Percentiles rank a stretch among this genome's conserved stretches.
phyloP scores from a whole-genome alignment of 2,113 vertebrate species.

The Blennius ocellaris region DNA sequence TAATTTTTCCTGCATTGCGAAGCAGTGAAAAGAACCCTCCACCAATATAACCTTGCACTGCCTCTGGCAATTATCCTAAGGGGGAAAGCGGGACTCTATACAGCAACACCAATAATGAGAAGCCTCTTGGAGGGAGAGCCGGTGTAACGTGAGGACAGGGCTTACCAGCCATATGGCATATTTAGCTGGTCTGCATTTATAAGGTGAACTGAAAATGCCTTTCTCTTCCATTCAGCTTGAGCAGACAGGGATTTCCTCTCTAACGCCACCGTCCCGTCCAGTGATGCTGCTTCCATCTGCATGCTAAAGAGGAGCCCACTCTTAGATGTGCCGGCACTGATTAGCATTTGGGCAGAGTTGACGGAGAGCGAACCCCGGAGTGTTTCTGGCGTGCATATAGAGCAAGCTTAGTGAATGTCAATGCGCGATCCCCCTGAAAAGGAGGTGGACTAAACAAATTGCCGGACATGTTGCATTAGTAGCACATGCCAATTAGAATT shows the following conservation, averaged over 20 bases:
- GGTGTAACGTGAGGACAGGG: constrained; percentile 33
- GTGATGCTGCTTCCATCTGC: constrained; percentile 60
- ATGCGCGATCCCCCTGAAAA: constrained; percentile 58
- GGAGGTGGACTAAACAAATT: constrained; percentile 60
- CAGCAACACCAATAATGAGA: constrained; percentile 13
- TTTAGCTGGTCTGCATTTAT: constrained; percentile 16
- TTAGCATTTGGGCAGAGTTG: constrained; percentile 74
- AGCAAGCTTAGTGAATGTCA: constrained; percentile 63
- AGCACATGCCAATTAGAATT: constrained; percentile 54
- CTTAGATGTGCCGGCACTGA: constrained; percentile 64
- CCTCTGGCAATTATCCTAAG: constrained; percentile 10
- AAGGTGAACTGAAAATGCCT: constrained; percentile 50
- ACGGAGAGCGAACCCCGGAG: constrained; percentile 61
- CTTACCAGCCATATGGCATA: constrained; percentile 15
- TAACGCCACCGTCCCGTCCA: constrained; percentile 44
- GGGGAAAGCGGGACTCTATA: constrained; percentile 1
- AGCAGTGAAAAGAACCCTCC: constrained; percentile 4
- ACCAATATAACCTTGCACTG: not conserved
- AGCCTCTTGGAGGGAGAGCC: constrained; percentile 12
- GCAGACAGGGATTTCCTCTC: constrained; percentile 47
- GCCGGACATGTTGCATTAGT: constrained; percentile 66
- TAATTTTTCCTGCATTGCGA: constrained; percentile 22
- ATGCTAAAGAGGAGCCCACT: constrained; percentile 73
- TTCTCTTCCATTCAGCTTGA: constrained; percentile 50
- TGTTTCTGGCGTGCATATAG: constrained; percentile 59